phyloP scores from a whole-genome alignment of 1,140 invertebrate genomes.

The Drosophila triauraria region DNA sequence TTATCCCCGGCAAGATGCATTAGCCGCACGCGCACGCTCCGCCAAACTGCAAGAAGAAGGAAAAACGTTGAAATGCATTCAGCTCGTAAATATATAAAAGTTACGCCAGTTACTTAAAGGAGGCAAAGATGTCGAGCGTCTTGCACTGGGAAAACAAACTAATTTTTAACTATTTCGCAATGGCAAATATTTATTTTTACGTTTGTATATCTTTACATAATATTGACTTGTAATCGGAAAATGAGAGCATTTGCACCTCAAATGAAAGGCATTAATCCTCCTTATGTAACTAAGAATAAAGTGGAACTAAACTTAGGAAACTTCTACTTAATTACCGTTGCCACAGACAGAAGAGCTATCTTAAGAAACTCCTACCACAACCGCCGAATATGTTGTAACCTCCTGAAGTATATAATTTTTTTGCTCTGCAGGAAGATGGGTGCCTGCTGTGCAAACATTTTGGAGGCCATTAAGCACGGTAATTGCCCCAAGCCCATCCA shows the following conservation, averaged over 20 bases:
- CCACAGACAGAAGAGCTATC: background rate
- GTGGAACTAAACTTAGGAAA: background rate
- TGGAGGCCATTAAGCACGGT: slow-evolving; percentile 58
- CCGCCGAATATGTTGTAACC: background rate
- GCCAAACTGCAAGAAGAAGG: slow-evolving; percentile 32
- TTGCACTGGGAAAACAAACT: slow-evolving; percentile 5
- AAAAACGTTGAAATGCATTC: slow-evolving; percentile 33
- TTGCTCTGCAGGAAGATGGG: slow-evolving; percentile 5
- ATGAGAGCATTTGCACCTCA: background rate
- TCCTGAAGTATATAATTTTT: background rate
- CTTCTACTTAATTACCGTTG: background rate
- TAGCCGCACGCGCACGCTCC: slow-evolving; percentile 24
- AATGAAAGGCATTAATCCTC: background rate
- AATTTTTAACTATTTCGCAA: background rate
- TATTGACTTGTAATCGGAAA: background rate
- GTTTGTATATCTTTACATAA: slow-evolving; percentile 3
- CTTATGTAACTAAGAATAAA: background rate
- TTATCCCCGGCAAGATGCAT: slow-evolving; percentile 38
- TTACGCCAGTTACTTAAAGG: slow-evolving; percentile 56
- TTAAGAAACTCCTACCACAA: background rate
- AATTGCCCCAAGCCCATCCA: slow-evolving; percentile 68
- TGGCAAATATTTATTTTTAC: background rate
- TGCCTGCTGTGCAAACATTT: slow-evolving; percentile 31
- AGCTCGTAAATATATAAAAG: slow-evolving; percentile 56
- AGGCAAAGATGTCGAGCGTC: background rate